Evolutionary conservation across 2,113 vertebrate genomes (phyloP), one percentile per base, ranked within the genome.

Genomic region (Cynoglossus semilaevis): DNA sequence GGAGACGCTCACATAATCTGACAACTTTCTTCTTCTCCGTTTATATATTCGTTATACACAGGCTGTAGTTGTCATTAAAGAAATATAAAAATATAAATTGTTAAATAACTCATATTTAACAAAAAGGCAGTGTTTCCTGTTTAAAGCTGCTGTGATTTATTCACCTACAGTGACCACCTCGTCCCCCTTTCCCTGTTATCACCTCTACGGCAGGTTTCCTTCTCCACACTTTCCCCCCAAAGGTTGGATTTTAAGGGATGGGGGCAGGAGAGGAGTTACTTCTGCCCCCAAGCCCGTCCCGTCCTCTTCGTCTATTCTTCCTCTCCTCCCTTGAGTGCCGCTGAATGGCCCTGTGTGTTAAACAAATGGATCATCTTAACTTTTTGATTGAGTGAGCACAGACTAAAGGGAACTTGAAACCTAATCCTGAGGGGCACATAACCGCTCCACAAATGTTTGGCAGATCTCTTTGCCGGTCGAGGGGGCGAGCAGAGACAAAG

Each of bases 311-410:
- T 69, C 85, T 73, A 76, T 86, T 88, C 79, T 86, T 79, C 76
- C 85, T 74, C 69, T 79, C 63, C 79, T 88, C 85, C 82, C 87
- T 90, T 86, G 85, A 89, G 89, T 57, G 83, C 80, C 67, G 53
- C 84, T 90, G 86, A 90, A 91, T 88, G 81, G 87, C 65, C 77
- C 86, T 85, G 88, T 89, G 90, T 91, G 89, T 91, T 89, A 87
- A 91, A 90, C 88, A 90, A 90, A 92, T 89, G 86, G 89, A 89
- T 90, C 88, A 88, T 90, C 88, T 90, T 91, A 85, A 90, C 89
- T 89, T 88, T 88, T 88, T 88, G 89, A 92, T 89, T 90, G 89
- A 90, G 85, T 89, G 88, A 89, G 81, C 88, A 90, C 84, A 85
- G 87, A 90, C 90, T 90, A 89, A 90, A 89, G 90, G 87, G 77